A percentile compares a stretch with the other conserved stretches of the same genome.
Evolutionary conservation across 30 jellyfish, hydroid and myxozoan genomes (phyloP).

Genomic region (Hydra vulgaris): DNA sequence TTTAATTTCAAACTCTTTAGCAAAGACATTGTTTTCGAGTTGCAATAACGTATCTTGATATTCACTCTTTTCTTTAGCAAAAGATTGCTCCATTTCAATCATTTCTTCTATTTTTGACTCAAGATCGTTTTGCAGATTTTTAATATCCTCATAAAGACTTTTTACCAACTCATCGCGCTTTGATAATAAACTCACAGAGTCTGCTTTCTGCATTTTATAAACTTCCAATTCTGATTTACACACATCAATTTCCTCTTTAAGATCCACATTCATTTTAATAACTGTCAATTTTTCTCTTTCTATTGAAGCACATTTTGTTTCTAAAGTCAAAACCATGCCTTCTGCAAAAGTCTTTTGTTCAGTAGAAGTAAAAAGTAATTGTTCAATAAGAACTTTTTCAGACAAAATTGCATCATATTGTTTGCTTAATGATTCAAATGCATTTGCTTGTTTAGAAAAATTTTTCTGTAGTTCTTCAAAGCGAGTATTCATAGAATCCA

Average conservation of each 20-base stretch:
- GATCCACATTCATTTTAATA: background rate
- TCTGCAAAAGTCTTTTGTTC: conserved; percentile 6
- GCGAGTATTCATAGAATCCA: background rate
- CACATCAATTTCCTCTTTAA: background rate
- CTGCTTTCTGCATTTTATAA: background rate
- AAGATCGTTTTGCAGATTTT: background rate
- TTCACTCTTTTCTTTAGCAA: background rate
- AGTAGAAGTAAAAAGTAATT: background rate
- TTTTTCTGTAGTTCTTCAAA: background rate
- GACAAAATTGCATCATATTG: background rate
- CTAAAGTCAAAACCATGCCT: background rate
- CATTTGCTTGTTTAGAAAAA: background rate
- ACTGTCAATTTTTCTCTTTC: background rate
- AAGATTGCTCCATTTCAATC: conserved; percentile 7
- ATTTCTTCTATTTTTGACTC: background rate
- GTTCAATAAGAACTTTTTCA: background rate
- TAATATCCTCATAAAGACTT: conserved; percentile 3
- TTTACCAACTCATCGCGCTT: conserved; percentile 3
- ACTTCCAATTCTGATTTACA: background rate
- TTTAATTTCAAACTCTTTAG: background rate
- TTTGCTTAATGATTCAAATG: background rate
- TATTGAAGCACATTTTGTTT: background rate
- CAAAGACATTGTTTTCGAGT: background rate
- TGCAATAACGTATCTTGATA: background rate
- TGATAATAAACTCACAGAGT: background rate